phyloP scores from a whole-genome alignment of 2,113 vertebrate species.

The Prunella fulvescens region DNA sequence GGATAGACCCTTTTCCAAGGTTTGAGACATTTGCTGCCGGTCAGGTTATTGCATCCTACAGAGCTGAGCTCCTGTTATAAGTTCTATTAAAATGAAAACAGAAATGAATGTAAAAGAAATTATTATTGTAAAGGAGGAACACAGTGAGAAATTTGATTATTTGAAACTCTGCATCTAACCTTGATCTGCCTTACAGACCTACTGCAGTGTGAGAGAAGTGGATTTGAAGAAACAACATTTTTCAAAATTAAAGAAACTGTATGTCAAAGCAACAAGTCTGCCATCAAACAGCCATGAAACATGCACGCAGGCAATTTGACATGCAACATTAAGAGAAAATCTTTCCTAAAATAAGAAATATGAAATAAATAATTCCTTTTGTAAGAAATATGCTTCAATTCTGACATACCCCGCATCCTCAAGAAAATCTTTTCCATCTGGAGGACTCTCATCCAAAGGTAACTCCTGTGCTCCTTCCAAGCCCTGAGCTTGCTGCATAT shows the following conservation, averaged over 20 bases:
- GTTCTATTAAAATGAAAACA: neutral
- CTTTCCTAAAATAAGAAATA: neutral
- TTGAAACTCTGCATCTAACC: neutral
- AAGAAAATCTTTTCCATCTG: slow-evolving; percentile 80
- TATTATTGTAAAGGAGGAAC: neutral
- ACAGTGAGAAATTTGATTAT: neutral
- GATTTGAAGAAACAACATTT: neutral
- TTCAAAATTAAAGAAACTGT: neutral
- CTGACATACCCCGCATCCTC: slow-evolving; percentile 74
- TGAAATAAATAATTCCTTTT: neutral
- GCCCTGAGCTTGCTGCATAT: slow-evolving; percentile 83
- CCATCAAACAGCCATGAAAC: neutral
- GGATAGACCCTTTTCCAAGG: neutral
- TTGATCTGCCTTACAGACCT: neutral
- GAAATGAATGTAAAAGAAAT: neutral
- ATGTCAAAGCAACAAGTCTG: neutral
- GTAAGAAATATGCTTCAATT: neutral
- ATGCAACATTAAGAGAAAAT: neutral
- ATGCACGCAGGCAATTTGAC: neutral
- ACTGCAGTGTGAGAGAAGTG: neutral
- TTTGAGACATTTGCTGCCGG: neutral
- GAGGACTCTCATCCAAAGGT: slow-evolving; percentile 79
- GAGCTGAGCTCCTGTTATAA: neutral
- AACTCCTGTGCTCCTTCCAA: slow-evolving; percentile 83
- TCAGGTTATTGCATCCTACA: neutral